phyloP scores from a whole-genome alignment of 2,113 vertebrate genomes.

The Lipotes vexillifer region DNA sequence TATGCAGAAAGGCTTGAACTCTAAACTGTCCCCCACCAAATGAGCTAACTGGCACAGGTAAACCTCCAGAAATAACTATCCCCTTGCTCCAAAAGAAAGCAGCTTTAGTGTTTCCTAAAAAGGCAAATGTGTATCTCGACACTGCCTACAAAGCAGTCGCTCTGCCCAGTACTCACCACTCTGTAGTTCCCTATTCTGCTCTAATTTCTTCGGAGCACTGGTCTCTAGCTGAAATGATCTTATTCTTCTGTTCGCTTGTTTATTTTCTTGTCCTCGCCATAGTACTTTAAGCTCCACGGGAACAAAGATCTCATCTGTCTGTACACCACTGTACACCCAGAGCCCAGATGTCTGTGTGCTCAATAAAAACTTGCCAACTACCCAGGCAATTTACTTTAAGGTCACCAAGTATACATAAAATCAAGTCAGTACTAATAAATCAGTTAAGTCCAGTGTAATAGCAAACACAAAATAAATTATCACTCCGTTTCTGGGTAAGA shows the following conservation, averaged over 20 bases:
- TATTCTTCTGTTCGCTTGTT: neutral
- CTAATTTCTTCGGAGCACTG: neutral
- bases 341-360: neutral
- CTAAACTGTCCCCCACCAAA: neutral
- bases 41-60: neutral
- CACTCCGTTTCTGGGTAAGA: neutral
- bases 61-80: neutral
- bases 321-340: neutral
- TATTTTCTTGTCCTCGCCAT: conserved; percentile 3
- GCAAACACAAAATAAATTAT: conserved; percentile 58
- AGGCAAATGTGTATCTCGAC: neutral
- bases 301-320: neutral
- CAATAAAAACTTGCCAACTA: conserved; percentile 57
- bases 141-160: neutral
- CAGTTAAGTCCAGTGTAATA: conserved; percentile 7
- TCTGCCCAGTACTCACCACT: neutral
- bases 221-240: neutral
- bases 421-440: conserved; percentile 41
- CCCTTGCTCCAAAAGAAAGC: neutral
- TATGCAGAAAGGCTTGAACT: neutral
- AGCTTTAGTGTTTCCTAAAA: neutral
- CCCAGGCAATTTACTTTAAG: conserved; percentile 45
- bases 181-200: neutral
- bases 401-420: conserved; percentile 31
- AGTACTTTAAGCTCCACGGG: conserved; percentile 4